Evolutionary conservation across 1,140 invertebrate species (phyloP), one percentile per base, ranked within the genome.

Genomic region (Drosophila prosaltans): DNA sequence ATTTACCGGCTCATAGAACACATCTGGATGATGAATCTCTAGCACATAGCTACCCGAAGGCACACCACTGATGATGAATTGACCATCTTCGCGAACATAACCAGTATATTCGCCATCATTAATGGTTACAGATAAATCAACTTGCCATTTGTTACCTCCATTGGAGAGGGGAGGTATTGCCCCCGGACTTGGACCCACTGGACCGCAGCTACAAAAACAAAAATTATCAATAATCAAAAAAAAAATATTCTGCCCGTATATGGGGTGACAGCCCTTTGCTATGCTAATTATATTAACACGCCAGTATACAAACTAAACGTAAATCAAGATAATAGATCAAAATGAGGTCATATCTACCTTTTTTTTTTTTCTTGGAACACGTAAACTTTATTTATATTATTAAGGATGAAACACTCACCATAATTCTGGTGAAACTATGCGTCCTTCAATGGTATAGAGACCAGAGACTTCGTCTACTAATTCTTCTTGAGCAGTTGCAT

Each of bases 11-110:
- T 99, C 98, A 86, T 98, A 99, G 70, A 96, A 94, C 86, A 96
- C 98, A 86, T 98, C 96, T 4, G 98, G 97, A 93, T 99, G 96
- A 7, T 97, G 92, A 11, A 99, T 95, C 94, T 99, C 98, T 2
- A 99, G 94, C 26, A 99, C 95, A 91, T 99, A 99, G 0, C 98
- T 99, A 6, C 98, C 99, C 26, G 97, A 96, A 2, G 97, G 97
- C 0, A 99, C 93, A 84, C 98, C 97, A 79, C 96, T 95, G 54
- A 99, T 95, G 9, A 95, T 93, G 92, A 99, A 99, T 8, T 95
- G 95, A n/a, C 98, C 98, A 94, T 99, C 98, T 80, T 97, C 96
- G 80, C 96, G 96, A 64, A 98, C 92, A 92, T 97, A 98, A 57
- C 96, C 97, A 80, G 97, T 94, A 91, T 95, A 96, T 92, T 97